A percentile compares a stretch with the other conserved stretches of the same genome.
phyloP scores from a whole-genome alignment of 2,888 invertebrate genomes.

The Ormyrus rosae region DNA sequence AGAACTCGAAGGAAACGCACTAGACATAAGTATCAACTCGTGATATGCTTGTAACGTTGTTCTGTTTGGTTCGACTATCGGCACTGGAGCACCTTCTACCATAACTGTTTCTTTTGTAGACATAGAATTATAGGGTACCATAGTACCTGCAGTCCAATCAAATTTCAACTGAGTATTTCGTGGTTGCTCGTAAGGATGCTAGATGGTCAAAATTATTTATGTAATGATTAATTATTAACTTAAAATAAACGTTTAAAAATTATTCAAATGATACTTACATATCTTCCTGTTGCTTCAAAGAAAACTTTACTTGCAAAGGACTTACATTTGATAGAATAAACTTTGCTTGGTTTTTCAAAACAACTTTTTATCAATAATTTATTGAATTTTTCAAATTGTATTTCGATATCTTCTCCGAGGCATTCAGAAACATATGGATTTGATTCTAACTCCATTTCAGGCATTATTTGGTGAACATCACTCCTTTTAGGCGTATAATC shows the following conservation, averaged over 20 bases:
- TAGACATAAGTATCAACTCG: slow-evolving; percentile 42
- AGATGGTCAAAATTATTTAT: too few species aligned
- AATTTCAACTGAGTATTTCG: too few species aligned
- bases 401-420: slow-evolving; percentile 47
- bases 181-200: too few species aligned
- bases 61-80: slow-evolving; percentile 44
- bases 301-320: slow-evolving; percentile 42
- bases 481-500: slow-evolving; percentile 13
- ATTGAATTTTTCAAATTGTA: slow-evolving; percentile 54
- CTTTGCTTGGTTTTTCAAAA: slow-evolving; percentile 1
- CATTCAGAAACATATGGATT: slow-evolving; percentile 35
- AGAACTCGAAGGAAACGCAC: slow-evolving; percentile 16
- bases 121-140: too few species aligned
- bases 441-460: slow-evolving; percentile 25
- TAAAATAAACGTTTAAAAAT: slow-evolving; percentile 7
- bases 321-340: slow-evolving; percentile 45
- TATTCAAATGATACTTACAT: slow-evolving; percentile 43
- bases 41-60: slow-evolving; percentile 48
- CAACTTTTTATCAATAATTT: slow-evolving; percentile 10
- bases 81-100: slow-evolving; percentile 14
- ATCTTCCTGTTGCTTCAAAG: slow-evolving; percentile 12
- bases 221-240: neutral
- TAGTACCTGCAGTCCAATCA: too few species aligned
- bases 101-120: slow-evolving; percentile 5
- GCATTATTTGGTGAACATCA: slow-evolving; percentile 42